These are phyloP conservation scores for Aptenodytes forsteri DNA, from an alignment of 2,113 vertebrate genomes.

Conservation along the genomic window DNA sequence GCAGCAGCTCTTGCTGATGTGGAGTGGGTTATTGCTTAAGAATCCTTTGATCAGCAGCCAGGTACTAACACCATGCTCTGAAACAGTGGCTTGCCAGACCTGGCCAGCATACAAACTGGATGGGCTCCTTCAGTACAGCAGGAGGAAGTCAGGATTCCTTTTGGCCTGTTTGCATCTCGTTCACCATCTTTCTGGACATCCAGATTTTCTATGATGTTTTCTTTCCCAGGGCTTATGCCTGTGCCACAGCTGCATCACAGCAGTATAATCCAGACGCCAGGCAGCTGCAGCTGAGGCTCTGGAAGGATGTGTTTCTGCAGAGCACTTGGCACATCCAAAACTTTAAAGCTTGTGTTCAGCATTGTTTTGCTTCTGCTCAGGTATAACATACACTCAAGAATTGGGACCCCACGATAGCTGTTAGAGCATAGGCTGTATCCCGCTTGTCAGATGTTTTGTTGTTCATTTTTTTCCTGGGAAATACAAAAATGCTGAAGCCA, in stretches of 20 bases:
- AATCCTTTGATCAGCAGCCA: slow-evolving; percentile 64
- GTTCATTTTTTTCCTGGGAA: not conserved
- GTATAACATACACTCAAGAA: not conserved
- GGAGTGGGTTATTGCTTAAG: slow-evolving; percentile 39
- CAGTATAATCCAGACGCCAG: not conserved
- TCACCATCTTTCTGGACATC: not conserved
- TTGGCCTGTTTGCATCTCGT: not conserved
- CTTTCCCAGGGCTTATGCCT: not conserved
- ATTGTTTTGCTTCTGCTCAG: not conserved
- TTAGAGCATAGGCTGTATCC: not conserved
- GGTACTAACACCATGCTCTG: not conserved
- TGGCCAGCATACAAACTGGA: not conserved
- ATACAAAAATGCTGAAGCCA: not conserved
- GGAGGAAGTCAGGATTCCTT: not conserved
- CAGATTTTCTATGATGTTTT: not conserved
- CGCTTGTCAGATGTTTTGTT: too few relatives aligned
- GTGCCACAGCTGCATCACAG: not conserved
- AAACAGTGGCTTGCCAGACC: not conserved
- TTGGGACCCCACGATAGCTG: not conserved
- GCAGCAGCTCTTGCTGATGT: slow-evolving; percentile 53
- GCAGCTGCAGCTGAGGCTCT: not conserved
- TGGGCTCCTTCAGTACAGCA: not conserved
- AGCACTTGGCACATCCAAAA: not conserved
- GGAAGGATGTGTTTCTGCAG: not conserved
- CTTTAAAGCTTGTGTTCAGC: not conserved